A percentile compares a stretch with the other conserved stretches of the same genome.
Evolutionary conservation across 2,113 vertebrate species (phyloP).

Genomic region (Willisornis vidua): DNA sequence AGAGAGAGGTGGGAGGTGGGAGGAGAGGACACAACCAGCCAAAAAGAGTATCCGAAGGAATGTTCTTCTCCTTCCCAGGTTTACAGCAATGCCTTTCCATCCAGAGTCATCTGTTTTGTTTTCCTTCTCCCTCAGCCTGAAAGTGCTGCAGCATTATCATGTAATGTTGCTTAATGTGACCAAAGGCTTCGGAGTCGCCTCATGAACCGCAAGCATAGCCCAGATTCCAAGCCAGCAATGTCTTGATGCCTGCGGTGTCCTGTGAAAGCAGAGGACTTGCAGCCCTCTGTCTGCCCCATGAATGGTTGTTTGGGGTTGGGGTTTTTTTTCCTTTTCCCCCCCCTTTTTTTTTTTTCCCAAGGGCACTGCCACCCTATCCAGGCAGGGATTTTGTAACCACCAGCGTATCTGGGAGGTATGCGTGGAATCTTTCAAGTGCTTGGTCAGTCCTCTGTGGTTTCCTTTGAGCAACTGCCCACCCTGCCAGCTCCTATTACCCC

Average conservation of each 20-base stretch:
- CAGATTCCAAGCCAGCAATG: conserved; percentile 32
- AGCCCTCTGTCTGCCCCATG: conserved; percentile 11
- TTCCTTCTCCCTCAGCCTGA: conserved; percentile 51
- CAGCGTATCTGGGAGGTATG: conserved; percentile 36
- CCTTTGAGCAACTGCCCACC: conserved; percentile 31
- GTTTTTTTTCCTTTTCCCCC: background rate
- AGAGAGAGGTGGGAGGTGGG: conserved; percentile 36
- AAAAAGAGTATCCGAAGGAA: conserved; percentile 53
- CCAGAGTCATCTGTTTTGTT: conserved; percentile 67
- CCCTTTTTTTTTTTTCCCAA: background rate
- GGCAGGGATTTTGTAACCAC: conserved; percentile 50
- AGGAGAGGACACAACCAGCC: conserved; percentile 20
- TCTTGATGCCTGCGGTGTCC: conserved; percentile 17
- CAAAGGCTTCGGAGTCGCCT: background rate
- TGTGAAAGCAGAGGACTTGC: conserved; percentile 3
- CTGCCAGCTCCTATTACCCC: conserved; percentile 23
- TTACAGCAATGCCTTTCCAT: conserved; percentile 64
- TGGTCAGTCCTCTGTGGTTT: conserved; percentile 58
- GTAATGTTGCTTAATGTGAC: conserved; percentile 58
- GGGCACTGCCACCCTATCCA: background rate
- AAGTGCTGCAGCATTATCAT: conserved; percentile 57
- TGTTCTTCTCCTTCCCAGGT: conserved; percentile 61
- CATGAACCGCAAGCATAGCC: conserved; percentile 24
- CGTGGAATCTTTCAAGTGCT: conserved; percentile 24
- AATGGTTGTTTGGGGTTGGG: background rate